Base-by-base conservation (phyloP, 2,888 invertebrate genomes). In the Alloplasta piceator region DNA sequence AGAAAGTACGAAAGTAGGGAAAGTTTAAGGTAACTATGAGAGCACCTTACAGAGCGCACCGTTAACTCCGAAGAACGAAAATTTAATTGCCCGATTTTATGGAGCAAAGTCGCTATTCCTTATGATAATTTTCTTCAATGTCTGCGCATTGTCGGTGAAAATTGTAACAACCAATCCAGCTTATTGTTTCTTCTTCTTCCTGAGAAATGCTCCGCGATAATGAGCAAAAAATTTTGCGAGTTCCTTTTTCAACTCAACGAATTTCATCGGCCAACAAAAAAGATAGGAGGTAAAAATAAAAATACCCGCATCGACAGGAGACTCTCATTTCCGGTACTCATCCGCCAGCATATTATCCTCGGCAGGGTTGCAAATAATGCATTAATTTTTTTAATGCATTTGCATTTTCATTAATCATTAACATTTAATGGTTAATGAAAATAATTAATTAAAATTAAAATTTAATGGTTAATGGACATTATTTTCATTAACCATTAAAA, bases 51-150 rank as follows among this genome's bases (percentile, higher is more conserved):
- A 56, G 52, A 79, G 60, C 43, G 39, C 26, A 39, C 9, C 46
- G 39, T 56, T 61, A 76, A 61, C 67, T 61, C 41, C 16, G 7
- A 4, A 4, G 10, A 38, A 61, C 6, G 67, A 38, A 71, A 56
- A 76, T 72, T 38, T 76, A 71, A 77, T 77, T 68, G 67, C 52
- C 36, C 56, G 58, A 68, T 64, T 77, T 77, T 50, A 81, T 39
- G 46, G 46, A 64, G 63, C 50, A 58, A 36, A 68, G 38, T 72
- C 56, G 46, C 6, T 26, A 26, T 73, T 12, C 7, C 50, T 46
- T 46, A 74, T 66, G 12, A 73, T 58, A 68, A 80, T 58, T 64
- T 14, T 3, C 43, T 56, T n/a, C 55, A n/a, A 39, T 38, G n/a
- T 26, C 26, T 26, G 26, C 26, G 26, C 26, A 26, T 26, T 26